A percentile compares a stretch with the other conserved stretches of the same genome.
Conservation (phyloP, 2,113 vertebrate genomes). For the Otocyon megalotis region DNA sequence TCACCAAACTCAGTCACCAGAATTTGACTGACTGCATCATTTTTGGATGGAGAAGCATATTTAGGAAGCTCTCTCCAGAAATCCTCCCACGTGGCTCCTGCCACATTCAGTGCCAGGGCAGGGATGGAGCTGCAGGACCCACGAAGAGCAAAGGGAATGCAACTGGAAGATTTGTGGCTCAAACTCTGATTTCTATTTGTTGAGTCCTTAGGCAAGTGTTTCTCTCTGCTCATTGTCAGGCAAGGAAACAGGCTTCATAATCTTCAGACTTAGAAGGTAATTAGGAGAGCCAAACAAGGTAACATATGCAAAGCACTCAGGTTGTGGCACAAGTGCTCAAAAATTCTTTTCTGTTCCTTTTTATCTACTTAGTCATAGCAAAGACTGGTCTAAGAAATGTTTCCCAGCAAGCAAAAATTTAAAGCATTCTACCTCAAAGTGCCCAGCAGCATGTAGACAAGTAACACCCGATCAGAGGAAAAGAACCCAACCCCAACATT, state of each 20-base stretch:
- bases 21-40: neutral
- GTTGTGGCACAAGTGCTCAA: neutral
- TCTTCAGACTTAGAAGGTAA: neutral
- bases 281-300: neutral
- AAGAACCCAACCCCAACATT: neutral
- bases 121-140: neutral
- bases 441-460: neutral
- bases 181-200: neutral
- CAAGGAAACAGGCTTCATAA: neutral
- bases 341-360: neutral
- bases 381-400: neutral
- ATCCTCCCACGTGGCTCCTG: neutral
- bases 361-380: neutral
- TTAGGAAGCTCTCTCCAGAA: neutral
- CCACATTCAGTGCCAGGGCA: neutral
- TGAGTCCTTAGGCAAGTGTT: neutral
- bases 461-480: accelerated
- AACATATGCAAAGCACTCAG: neutral
- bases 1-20: neutral
- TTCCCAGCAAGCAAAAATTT: neutral
- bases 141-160: neutral
- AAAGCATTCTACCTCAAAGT: neutral
- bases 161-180: neutral
- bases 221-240: neutral
- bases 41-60: neutral